phyloP scores from a whole-genome alignment of 2,797 vertebrate genomes.

The Perodicticus potto region DNA sequence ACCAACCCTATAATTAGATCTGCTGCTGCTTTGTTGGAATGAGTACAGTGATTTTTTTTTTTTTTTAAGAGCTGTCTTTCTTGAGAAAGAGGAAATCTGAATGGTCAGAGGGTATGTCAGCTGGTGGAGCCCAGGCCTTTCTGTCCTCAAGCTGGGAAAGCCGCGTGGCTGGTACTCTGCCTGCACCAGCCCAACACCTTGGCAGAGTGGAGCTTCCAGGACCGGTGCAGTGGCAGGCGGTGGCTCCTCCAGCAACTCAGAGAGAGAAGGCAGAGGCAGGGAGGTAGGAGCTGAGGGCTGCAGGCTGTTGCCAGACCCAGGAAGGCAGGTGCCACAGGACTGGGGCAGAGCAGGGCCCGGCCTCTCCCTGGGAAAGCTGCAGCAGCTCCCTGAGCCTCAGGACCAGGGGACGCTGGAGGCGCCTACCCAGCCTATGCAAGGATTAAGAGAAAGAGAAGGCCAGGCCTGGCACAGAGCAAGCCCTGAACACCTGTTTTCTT shows the following conservation, averaged over 20 bases:
- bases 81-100: background rate
- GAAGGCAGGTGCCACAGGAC: no score
- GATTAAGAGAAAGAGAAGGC: background rate
- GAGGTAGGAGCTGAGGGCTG: background rate
- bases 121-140: background rate
- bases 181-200: background rate
- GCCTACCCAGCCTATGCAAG: background rate
- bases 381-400: no score
- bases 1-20: background rate
- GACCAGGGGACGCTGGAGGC: no score
- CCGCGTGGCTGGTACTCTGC: background rate
- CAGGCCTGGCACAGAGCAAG: background rate
- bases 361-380: background rate
- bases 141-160: background rate
- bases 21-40: background rate
- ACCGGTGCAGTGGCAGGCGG: background rate
- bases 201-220: background rate
- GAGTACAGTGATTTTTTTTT: background rate
- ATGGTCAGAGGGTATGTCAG: background rate
- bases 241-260: background rate
- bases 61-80: background rate
- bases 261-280: background rate
- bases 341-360: background rate
- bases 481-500: background rate
- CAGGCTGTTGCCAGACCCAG: background rate